Evolutionary conservation across 2,113 vertebrate species (phyloP), one percentile per base, ranked within the genome.

Genomic region (Falcunculus frontatus): DNA sequence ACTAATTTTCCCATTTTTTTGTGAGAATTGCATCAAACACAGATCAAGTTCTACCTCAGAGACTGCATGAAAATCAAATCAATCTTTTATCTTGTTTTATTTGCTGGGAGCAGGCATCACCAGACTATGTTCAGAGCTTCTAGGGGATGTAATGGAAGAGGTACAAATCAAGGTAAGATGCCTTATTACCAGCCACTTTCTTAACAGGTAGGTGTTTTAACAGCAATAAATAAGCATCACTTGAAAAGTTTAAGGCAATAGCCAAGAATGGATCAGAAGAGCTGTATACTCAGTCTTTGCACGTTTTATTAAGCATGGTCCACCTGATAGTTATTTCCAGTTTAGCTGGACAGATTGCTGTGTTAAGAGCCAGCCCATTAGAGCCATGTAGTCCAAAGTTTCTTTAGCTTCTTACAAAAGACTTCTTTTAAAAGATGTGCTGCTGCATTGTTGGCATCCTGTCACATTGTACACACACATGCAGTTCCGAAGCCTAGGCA

Each of bases 1-100:
- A 60, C 30, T 95, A 94, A 90, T 96, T 92, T 59, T 87, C 18
- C 91, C 20, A 11, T 79, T 57, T 87, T 95, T 95, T 76, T 76
- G 39, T 77, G 67, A 80, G 64, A 86, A 73, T 39, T 29, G 64
- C 56, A 69, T 94, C 68, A 95, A 88, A 90, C 33, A 67, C 27
- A 70, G 64, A 91, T 44, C 47, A 67, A 84, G 44, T 88, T 81
- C 64, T 59, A 64, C 83, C 76, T 88, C 49, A 84, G 87, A 79
- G 44, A 41, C 57, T 73, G 41, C 39, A 81, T 41, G 64, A 84
- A 92, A 96, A 94, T 74, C 67, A 77, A 70, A 75, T 56, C 52
- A 72, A 0, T 1, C 41, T 17, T 44, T 33, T 55, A 35, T 73
- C 32, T 42, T 74, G 16, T 50, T 67, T 87, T 49, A 30, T 60